Evolutionary conservation across 1,140 invertebrate genomes (phyloP), one percentile per base, ranked within the genome.

Genomic region (Orchestia grillus): DNA sequence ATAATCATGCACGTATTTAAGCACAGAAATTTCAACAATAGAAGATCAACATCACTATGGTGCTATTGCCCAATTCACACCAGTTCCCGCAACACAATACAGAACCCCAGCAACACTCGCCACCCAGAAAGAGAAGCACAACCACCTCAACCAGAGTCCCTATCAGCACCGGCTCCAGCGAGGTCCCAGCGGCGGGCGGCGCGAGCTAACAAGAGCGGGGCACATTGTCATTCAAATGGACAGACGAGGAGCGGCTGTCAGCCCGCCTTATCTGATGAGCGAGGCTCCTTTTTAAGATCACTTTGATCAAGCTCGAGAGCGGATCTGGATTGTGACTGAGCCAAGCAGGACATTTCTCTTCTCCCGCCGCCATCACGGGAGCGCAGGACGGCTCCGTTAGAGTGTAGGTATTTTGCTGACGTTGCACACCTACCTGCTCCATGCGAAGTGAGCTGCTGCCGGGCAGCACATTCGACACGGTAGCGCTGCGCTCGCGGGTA

Each of bases 181-280:
- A 15, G 62, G 62, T 77, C 62, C 62, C 62, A 77, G 62, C 62
- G 62, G 88, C 88, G 88, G n/a, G 88, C 88, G 88, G 88, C 43
- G 88, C 88, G 41, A 41, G 43, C 88, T 44, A 90, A 90, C n/a
- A 41, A 90, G 88, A 41, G 88, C 88, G 88, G n/a, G 36, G 36
- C 92, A 44, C 92, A 94, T 94, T 94, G 43, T 94, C 92, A 94
- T 94, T 94, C 44, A 94, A 94, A 94, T 47, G 92, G 92, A 45
- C 92, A 47, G 41, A 44, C 92, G 92, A 44, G 44, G 92, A 45
- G 92, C 44, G 44, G 92, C 92, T 94, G 92, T 94, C 92, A 94
- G 43, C 92, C 40, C 92, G 92, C 92, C 92, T 94, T 94, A 94
- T 94, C 92, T 44, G 92, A 94, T 94, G 92, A 47, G 92, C 43